phyloP scores from a whole-genome alignment of 1,140 invertebrate genomes.

The Papilio dardanus region DNA sequence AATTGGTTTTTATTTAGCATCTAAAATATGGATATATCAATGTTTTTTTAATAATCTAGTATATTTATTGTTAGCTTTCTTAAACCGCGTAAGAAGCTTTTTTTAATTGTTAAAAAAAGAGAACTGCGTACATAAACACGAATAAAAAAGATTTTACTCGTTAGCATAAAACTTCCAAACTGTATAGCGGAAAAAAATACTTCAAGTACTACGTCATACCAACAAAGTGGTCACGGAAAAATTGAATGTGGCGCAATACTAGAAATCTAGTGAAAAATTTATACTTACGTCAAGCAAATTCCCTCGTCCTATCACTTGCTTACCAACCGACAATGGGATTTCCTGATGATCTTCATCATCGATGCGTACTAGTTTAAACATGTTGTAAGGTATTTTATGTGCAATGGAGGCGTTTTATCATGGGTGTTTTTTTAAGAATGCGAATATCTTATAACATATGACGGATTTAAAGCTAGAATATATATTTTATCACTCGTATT shows the following conservation, averaged over 20 bases:
- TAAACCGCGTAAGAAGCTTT: no score
- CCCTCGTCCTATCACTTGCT: conserved; percentile 65
- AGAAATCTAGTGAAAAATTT: not conserved
- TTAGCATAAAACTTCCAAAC: not conserved
- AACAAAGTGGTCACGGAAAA: not conserved
- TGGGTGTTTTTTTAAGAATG: not conserved
- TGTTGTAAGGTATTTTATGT: conserved; percentile 48
- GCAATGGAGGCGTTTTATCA: not conserved
- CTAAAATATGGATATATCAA: not conserved
- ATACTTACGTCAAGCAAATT: conserved; percentile 65
- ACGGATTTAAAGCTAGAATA: no score
- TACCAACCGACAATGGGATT: conserved; percentile 55
- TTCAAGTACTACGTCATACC: not conserved
- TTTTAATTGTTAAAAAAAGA: no score
- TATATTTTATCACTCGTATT: no score
- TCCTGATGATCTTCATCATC: conserved; percentile 57
- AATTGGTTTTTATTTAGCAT: no score
- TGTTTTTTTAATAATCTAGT: not conserved
- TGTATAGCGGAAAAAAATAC: not conserved
- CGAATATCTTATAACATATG: no score
- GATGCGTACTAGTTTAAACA: conserved; percentile 62
- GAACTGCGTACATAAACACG: no score
- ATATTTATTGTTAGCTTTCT: no score
- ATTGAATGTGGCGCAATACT: not conserved
- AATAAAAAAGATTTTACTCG: not conserved